phyloP scores from a whole-genome alignment of 2,113 vertebrate species.

The Ictidomys tridecemlineatus region DNA sequence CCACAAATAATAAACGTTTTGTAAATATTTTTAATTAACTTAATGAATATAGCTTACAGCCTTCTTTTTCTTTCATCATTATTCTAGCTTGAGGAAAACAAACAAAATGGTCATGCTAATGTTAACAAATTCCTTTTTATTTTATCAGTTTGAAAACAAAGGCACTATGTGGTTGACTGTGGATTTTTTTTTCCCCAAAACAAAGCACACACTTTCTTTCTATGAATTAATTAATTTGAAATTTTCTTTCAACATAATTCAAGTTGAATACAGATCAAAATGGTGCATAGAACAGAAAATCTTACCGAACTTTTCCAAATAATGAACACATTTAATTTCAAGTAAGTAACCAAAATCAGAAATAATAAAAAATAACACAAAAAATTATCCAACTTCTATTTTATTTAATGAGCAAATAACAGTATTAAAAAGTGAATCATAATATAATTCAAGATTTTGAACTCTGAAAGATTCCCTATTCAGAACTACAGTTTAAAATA shows the following conservation, averaged over 20 bases:
- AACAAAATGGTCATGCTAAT: not conserved
- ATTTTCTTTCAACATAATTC: not conserved
- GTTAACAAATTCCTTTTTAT: not conserved
- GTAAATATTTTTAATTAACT: not conserved
- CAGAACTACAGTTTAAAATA: not conserved
- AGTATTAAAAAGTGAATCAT: not conserved
- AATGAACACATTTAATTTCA: not conserved
- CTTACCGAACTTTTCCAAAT: not conserved
- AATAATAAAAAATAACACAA: not conserved
- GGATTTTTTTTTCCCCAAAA: not conserved
- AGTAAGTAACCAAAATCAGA: not conserved
- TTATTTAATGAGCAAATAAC: not conserved
- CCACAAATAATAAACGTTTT: not conserved
- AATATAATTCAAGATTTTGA: not conserved
- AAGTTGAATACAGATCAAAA: not conserved
- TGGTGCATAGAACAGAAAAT: not conserved
- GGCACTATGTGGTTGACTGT: not conserved
- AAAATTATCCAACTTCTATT: not conserved
- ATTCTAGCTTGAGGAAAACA: not conserved
- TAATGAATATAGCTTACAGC: not conserved
- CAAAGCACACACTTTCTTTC: not conserved
- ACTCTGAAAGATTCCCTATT: not conserved
- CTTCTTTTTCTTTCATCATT: not conserved
- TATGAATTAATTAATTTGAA: not conserved
- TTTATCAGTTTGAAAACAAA: not conserved